Evolutionary conservation across 2,888 invertebrate species (phyloP), one percentile per base, ranked within the genome.

Genomic region (Scelioninae gen. 2): DNA sequence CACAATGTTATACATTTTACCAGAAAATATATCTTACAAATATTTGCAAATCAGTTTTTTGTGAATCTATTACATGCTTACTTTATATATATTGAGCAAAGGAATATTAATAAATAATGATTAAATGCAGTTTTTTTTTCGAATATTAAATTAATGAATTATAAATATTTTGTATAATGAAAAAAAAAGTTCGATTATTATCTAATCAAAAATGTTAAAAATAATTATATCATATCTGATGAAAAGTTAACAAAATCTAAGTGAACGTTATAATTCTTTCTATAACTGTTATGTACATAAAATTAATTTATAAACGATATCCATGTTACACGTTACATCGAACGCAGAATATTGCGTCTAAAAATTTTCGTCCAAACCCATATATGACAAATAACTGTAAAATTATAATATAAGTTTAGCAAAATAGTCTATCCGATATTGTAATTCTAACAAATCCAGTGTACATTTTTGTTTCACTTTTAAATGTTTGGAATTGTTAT

Each of bases 291-390:
- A 22, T 53, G 39, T 15, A 53, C n/a, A 22, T 39, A 39, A 53
- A 15, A 39, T 53, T 7, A 37, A 18, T 39, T 39, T 25, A 13
- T 25, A 53, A 19, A 52, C 11, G 1, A 33, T 52, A 35, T 52
- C 11, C 31, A n/a, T 18, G 46, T 60, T 33, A 22, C n/a, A 60
- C 25, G 37, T 60, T n/a, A 60, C 46, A 60, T 37, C 37, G 61
- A 31, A 50, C 2, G 22, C 25, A 60, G 37, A 60, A 37, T 37
- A 60, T 16, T 13, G 7, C 31, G 25, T 45, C 45, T 25, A 45
- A 35, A 37, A 37, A 13, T 13, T 19, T 58, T 35, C 37, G 41
- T 58, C 35, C 57, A 57, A 31, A 5, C 35, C 33, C 45, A 45
- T 45, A 35, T 33, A 58, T 45, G 28, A 43, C 43, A 57, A 52